A percentile compares a stretch with the other conserved stretches of the same genome.
Evolutionary conservation across 2,113 vertebrate species (phyloP).

Genomic region (Xiphorhynchus elegans): DNA sequence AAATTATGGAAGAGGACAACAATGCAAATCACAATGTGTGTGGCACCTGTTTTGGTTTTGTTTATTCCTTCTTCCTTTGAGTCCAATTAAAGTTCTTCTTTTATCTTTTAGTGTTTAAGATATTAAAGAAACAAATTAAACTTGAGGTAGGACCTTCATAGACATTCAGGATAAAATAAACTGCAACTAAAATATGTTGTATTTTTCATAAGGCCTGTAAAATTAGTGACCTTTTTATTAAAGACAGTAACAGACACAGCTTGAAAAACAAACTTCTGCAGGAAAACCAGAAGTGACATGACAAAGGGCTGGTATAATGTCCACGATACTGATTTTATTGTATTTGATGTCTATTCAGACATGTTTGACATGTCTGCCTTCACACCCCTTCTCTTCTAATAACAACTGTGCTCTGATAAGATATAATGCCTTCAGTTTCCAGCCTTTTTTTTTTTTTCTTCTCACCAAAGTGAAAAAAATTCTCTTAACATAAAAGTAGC

Average conservation of each 20-base stretch:
- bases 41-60: background rate
- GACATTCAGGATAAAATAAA: background rate
- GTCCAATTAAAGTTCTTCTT: background rate
- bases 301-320: background rate
- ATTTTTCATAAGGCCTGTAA: background rate
- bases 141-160: background rate
- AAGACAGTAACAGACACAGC: background rate
- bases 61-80: background rate
- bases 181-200: background rate
- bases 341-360: background rate
- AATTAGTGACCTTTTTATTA: background rate
- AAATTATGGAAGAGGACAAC: background rate
- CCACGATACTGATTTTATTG: background rate
- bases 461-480: background rate
- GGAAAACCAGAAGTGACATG: background rate
- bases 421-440: background rate
- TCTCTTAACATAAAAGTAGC: background rate
- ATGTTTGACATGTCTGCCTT: background rate
- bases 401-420: background rate
- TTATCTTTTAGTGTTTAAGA: background rate
- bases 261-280: background rate
- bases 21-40: background rate
- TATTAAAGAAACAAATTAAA: background rate
- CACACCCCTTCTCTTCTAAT: background rate
- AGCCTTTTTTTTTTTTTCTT: background rate